Base-by-base conservation (phyloP, 2,113 vertebrate species). In the Takifugu bimaculatus region DNA sequence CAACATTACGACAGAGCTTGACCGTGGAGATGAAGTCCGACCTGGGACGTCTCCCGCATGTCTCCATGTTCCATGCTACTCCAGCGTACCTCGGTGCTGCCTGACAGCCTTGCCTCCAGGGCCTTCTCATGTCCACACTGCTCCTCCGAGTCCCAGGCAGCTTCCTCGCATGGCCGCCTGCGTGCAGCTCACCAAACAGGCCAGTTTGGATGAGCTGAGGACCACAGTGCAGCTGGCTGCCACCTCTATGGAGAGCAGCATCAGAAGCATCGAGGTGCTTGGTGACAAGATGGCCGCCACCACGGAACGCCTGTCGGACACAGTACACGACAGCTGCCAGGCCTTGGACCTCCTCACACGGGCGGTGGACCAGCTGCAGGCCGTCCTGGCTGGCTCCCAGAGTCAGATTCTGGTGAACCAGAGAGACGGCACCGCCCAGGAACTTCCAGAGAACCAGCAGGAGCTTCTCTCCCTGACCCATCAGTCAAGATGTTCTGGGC, bases 251-350 rank as follows among this genome's bases (percentile, higher is more conserved):
- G 80, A 88, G 61, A 85, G 25, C 79, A 88, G 84, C 78, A 80
- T 81, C 57, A 84, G 79, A 50, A 83, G 87, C 59, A 70, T 92
- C 39, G 65, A 74, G 60, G 57, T 79, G 11, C 80, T 87, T 1
- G 84, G 85, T 11, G 74, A 88, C 48, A 85, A 67, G 81, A 87
- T 89, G 87, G 73, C 77, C 0, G 64, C 70, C 0, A 86, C 84
- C 1, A 85, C 80, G 0, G 85, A 88, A 28, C 78, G 76, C 68
- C 80, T 89, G 75, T 85, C 83, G 0, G 83, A 86, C 58, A 86
- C 79, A 0, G 82, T 88, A 14, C 85, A 84, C 64, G 87, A 88
- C 65, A 90, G 89, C 63, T 83, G 88, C 3, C 81, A 77, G 42
- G 85, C 88, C 9, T 39, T 91, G 48, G 49, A 65, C 4, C 74